Conservation (phyloP, 2,113 vertebrate genomes). For the Spilogale gracilis region DNA sequence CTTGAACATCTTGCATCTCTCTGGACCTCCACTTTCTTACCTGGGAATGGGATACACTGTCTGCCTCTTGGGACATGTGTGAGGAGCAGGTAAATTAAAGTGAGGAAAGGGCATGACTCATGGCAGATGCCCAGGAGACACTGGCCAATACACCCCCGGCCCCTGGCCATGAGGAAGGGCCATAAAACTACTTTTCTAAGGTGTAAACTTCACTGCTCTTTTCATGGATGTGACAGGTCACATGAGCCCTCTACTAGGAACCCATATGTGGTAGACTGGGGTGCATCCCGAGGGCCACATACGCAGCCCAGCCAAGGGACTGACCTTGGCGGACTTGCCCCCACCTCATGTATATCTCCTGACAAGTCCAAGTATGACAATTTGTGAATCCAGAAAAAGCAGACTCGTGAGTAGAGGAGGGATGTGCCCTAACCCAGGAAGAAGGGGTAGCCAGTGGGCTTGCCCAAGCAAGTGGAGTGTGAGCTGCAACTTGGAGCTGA, state of each 20-base stretch:
- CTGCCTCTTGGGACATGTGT: neutral
- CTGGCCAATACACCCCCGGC: too few species aligned
- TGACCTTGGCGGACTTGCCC: neutral
- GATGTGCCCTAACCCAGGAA: neutral
- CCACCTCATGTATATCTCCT: too few species aligned
- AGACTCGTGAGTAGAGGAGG: neutral
- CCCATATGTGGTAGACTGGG: neutral
- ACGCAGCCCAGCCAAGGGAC: neutral
- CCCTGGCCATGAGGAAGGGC: neutral
- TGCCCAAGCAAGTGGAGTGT: neutral
- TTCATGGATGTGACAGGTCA: neutral
- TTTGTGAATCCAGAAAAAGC: neutral
- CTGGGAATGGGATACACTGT: neutral
- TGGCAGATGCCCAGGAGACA: neutral
- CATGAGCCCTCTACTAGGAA: neutral
- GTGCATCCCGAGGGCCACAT: neutral
- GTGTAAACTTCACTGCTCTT: neutral
- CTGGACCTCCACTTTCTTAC: neutral
- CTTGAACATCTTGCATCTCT: neutral
- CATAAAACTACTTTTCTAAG: neutral
- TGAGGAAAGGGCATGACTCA: neutral
- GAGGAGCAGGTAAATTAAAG: neutral
- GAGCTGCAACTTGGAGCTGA: neutral
- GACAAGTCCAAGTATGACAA: neutral
- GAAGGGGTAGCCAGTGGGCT: neutral